Conservation (phyloP, 2,888 invertebrate species). For the Tenthredo notha region DNA sequence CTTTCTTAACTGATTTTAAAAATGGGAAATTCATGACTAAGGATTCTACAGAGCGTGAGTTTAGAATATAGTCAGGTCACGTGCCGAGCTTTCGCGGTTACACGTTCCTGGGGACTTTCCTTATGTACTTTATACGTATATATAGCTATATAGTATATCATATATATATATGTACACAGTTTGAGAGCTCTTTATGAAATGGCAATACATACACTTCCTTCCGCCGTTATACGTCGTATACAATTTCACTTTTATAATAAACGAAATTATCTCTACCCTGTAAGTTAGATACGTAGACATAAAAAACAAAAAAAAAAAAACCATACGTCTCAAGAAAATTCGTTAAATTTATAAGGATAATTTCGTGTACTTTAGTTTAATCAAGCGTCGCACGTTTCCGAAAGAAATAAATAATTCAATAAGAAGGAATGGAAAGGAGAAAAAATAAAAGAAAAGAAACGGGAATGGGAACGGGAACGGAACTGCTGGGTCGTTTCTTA, state of each 20-base stretch:
- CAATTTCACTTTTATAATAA: conserved; percentile 3
- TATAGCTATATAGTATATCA: background rate
- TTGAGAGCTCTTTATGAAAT: conserved; percentile 1
- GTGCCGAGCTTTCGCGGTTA: conserved; percentile 15
- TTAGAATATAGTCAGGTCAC: conserved; percentile 35
- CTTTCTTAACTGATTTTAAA: conserved; percentile 30
- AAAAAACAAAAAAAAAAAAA: background rate
- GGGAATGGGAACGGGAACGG: background rate
- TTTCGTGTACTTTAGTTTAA: background rate
- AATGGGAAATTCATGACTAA: conserved; percentile 34
- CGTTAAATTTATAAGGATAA: background rate
- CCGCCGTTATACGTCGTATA: background rate
- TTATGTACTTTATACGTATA: background rate
- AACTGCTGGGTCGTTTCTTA: background rate
- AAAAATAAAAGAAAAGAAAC: background rate
- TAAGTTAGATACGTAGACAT: background rate
- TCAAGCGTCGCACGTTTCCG: background rate
- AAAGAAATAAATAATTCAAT: conserved; percentile 27
- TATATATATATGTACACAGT: background rate
- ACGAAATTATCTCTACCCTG: background rate
- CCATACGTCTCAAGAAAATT: background rate
- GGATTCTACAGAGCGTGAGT: background rate
- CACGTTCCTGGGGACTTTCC: conserved; percentile 13
- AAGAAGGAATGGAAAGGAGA: background rate
- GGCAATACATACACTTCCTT: background rate